phyloP scores from a whole-genome alignment of 2,888 invertebrate species.

The Nomada fabriciana region DNA sequence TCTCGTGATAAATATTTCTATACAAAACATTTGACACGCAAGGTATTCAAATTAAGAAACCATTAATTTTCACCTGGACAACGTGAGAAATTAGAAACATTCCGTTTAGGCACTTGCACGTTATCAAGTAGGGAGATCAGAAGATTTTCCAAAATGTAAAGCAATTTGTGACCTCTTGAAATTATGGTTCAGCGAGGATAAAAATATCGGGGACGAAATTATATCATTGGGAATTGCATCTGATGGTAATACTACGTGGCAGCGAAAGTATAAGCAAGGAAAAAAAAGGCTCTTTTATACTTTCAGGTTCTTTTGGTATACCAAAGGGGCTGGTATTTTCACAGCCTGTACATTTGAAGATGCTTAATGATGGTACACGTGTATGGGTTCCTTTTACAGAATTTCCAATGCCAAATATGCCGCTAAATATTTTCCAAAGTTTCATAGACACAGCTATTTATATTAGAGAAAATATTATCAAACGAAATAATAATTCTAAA shows the following conservation, averaged over 20 bases:
- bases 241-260: slow-evolving; percentile 83
- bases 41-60: slow-evolving; percentile 82
- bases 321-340: slow-evolving; percentile 86
- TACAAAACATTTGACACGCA: slow-evolving; percentile 81
- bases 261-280: background rate
- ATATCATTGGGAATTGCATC: slow-evolving; percentile 86
- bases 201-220: slow-evolving; percentile 81
- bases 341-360: slow-evolving; percentile 84
- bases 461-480: slow-evolving; percentile 60
- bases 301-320: slow-evolving; percentile 86
- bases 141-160: slow-evolving; percentile 79
- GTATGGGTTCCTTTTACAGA: slow-evolving; percentile 69
- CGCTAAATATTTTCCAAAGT: slow-evolving; percentile 57
- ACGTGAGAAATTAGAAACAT: background rate
- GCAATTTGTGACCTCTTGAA: slow-evolving; percentile 85
- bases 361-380: slow-evolving; percentile 59
- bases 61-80: background rate
- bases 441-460: slow-evolving; percentile 61
- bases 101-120: slow-evolving; percentile 49
- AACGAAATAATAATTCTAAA: background rate
- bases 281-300: slow-evolving; percentile 9
- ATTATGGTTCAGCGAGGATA: slow-evolving; percentile 85
- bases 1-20: slow-evolving; percentile 84
- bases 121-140: slow-evolving; percentile 71
- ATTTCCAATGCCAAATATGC: slow-evolving; percentile 69